phyloP scores from a whole-genome alignment of 2,113 vertebrate species.

The Turdus rufiventris region DNA sequence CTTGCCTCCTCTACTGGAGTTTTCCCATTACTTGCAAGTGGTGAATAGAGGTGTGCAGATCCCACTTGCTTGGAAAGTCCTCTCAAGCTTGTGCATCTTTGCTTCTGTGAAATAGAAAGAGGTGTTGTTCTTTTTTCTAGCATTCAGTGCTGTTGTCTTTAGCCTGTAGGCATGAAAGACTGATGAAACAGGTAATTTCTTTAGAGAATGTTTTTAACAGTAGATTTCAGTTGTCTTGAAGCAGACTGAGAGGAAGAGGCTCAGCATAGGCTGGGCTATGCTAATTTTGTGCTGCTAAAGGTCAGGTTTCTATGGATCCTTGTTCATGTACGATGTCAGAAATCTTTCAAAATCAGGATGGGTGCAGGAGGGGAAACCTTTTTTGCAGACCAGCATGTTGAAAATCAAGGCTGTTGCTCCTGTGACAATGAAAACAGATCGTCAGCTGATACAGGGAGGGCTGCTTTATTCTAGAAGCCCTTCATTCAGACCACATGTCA shows the following conservation, averaged over 20 bases:
- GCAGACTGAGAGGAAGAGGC: not conserved
- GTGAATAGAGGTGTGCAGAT: not conserved
- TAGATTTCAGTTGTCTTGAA: not conserved
- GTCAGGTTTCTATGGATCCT: not conserved
- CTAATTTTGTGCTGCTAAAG: not conserved
- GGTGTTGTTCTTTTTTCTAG: not conserved
- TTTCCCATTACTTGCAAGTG: not conserved
- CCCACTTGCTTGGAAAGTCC: rapidly evolving
- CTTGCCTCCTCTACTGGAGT: not conserved
- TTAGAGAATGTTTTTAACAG: not conserved
- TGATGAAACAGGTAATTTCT: not conserved
- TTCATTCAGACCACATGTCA: not conserved
- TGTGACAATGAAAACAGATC: not conserved
- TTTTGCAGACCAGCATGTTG: not conserved
- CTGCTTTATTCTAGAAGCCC: not conserved
- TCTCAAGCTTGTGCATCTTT: not conserved
- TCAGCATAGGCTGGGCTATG: not conserved
- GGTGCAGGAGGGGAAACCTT: not conserved
- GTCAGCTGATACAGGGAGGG: not conserved
- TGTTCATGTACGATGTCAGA: not conserved
- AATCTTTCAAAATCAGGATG: not conserved
- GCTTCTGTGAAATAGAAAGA: not conserved
- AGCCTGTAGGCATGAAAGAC: not conserved
- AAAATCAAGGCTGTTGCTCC: not conserved
- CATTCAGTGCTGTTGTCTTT: not conserved